These are phyloP conservation scores for Silurus glanis DNA, from an alignment of 2,113 vertebrate species.

Conservation along the genomic window DNA sequence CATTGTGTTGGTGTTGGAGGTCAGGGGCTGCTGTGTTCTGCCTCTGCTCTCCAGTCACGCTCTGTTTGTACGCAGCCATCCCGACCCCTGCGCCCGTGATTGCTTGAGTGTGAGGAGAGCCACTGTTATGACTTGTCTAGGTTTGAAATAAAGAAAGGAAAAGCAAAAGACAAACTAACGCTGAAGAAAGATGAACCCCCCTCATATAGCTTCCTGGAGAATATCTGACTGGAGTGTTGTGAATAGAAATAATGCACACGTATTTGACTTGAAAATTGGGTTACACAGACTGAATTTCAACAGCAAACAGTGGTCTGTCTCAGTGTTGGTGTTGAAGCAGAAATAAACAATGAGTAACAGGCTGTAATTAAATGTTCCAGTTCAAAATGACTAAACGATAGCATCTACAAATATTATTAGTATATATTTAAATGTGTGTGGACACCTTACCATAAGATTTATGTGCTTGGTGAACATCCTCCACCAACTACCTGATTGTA, in stretches of 20 bases:
- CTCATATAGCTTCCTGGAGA: background rate
- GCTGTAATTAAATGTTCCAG: background rate
- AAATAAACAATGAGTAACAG: too few species aligned
- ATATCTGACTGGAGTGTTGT: background rate
- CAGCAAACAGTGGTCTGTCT: too few species aligned
- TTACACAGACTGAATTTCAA: background rate
- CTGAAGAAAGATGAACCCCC: background rate
- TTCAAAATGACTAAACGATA: background rate
- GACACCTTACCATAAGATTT: too few species aligned
- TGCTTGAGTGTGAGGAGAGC: background rate
- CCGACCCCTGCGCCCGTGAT: background rate
- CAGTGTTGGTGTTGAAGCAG: too few species aligned
- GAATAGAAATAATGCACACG: background rate
- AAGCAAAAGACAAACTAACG: background rate
- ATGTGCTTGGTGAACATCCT: too few species aligned
- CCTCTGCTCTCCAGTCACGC: background rate
- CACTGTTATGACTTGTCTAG: background rate
- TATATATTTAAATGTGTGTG: background rate
- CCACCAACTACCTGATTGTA: too few species aligned
- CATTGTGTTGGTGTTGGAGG: background rate
- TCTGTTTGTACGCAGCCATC: background rate
- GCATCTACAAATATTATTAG: background rate
- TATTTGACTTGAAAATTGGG: background rate
- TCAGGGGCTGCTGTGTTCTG: background rate
- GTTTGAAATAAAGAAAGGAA: background rate